phyloP scores from a whole-genome alignment of 2,113 vertebrate species.

The Glaucidium brasilianum region DNA sequence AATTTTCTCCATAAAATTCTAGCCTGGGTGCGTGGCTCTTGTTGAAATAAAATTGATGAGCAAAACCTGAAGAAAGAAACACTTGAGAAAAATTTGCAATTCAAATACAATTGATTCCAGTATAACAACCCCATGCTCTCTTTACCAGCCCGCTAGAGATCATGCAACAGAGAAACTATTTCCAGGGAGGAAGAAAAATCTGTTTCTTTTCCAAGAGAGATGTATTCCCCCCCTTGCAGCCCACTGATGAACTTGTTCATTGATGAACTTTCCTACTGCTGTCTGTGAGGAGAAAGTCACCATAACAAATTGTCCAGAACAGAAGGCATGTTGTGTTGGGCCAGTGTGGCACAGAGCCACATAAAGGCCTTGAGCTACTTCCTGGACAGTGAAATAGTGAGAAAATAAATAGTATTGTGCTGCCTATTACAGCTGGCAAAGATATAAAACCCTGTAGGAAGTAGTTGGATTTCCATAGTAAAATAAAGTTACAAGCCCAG shows the following conservation, averaged over 20 bases:
- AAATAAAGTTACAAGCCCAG: constrained; percentile 59
- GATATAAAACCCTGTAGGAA: constrained; percentile 14
- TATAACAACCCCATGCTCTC: constrained; percentile 39
- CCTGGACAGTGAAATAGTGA: background rate
- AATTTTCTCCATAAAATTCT: background rate
- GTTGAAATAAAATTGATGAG: constrained; percentile 4
- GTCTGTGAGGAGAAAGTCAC: background rate
- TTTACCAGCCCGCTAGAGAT: constrained; percentile 38
- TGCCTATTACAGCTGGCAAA: background rate
- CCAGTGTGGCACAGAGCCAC: background rate
- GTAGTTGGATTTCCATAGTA: constrained; percentile 23
- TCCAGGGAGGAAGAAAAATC: background rate
- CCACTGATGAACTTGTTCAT: background rate
- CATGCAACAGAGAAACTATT: constrained; percentile 63
- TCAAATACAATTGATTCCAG: constrained; percentile 23
- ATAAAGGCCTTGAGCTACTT: background rate
- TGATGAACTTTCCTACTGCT: background rate
- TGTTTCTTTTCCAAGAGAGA: background rate
- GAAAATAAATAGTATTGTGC: background rate
- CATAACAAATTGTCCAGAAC: background rate
- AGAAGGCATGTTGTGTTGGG: background rate
- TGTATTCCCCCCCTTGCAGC: background rate
- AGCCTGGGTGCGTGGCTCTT: background rate
- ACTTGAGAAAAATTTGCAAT: background rate
- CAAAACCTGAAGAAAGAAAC: constrained; percentile 9